Base-by-base conservation (phyloP, 2,888 invertebrate genomes). In the Eretmocerus hayati region DNA sequence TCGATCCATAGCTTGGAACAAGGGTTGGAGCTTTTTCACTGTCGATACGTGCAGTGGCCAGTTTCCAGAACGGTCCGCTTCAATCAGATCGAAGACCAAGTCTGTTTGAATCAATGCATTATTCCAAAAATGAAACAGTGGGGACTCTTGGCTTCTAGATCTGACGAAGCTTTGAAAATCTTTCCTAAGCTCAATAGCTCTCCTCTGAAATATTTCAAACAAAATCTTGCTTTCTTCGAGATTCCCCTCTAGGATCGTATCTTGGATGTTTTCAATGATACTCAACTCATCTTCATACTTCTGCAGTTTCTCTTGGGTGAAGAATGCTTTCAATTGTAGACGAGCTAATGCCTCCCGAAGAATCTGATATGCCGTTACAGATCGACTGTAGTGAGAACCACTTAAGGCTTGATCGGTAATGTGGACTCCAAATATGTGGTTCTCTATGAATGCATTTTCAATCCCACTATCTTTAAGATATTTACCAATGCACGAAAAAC, bases 391-490 rank as follows among this genome's bases (percentile, higher is more conserved):
- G 38, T 45, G 30, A 4, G 35, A 33, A 11, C 48, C 45, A 16
- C 8, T 22, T 6, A 52, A 30, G 15, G 31, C 41, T 48, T 35
- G 42, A n/a, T 48, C 42, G 13, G 37, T 30, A 4, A 36, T 26
- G 11, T 19, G 9, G 2, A 23, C 19, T 8, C 48, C 48, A 18
- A 26, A 42, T n/a, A 36, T 11, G 3, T 20, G 19, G 1, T 33
- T 40, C 23, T 49, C 48, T 11, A 40, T 41, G 13, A 50, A 23
- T 11, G 47, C n/a, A 19, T 44, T 46, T 36, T 49, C 43, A 16
- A 44, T 15, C 3, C 50, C 53, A 42, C 47, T 53, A n/a, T 40
- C 31, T 42, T 19, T 44, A 8, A 50, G 19, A 20, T 53, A 53
- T 44, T 48, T 50, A 13, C 45, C 50, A 6, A 53, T 42, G 16